Evolutionary conservation across 2,888 invertebrate species (phyloP), one percentile per base, ranked within the genome.

Genomic region (Seira musarum): DNA sequence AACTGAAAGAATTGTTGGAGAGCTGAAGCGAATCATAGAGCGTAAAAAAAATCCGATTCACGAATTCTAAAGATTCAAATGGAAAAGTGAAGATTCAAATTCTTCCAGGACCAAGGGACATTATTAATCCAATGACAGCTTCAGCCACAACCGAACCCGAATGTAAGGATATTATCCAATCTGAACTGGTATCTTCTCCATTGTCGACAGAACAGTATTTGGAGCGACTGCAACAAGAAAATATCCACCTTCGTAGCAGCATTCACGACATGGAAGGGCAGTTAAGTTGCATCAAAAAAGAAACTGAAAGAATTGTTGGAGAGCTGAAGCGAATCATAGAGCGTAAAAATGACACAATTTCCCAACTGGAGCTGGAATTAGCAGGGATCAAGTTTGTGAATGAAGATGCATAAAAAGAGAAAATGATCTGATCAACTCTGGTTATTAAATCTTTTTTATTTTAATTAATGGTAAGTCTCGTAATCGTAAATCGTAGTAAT

Each of bases 341-440:
- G n/a, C 15, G 66, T 3, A 77, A 77, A 40, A 77, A 77, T 19
- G 70, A 77, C 13, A 63, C 60, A 5, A 77, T 77, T 60, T 77
- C 77, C 13, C 65, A 70, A 10, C 21, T 77, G 3, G 77, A 77
- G 35, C 30, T 77, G 8, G 70, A 77, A 70, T 35, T 70, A 19
- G 77, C 77, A 19, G 77, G 77, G 6, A 61, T 77, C 0, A 65
- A 53, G n/a, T 30, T 30, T 8, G n/a, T n/a, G n/a, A n/a, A n/a
- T n/a, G n/a, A n/a, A n/a, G n/a, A n/a, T n/a, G n/a, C n/a, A n/a
- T 30, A 8, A 30, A 30, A 5, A 30, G 8, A 30, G 30, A 30
- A 30, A n/a, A n/a, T n/a, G n/a, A 30, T 30, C 3, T 30, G 8
- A 30, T 30, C 30, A 30, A 30, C 8, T 30, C 30, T 30, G 30